These are phyloP conservation scores for Bucorvus abyssinicus DNA, from an alignment of 2,797 vertebrate species.

Conservation along the genomic window DNA sequence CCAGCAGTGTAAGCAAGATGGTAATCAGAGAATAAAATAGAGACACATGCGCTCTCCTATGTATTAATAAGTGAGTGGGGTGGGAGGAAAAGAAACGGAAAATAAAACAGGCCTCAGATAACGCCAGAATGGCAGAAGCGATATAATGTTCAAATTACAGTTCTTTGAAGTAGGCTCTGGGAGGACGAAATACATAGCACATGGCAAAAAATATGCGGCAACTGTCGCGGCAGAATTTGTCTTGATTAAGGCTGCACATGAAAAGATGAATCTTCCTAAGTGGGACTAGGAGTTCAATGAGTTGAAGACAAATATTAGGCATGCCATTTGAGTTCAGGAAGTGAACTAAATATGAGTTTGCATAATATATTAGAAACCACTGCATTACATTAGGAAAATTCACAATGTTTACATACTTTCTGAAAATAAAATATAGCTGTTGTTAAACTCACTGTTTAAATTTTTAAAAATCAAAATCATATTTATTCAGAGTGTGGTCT, in stretches of 20 bases:
- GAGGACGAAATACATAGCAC: constrained; percentile 59
- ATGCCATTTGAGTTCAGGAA: constrained; percentile 54
- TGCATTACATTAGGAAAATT: constrained; percentile 28
- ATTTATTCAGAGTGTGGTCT: background rate
- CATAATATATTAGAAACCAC: constrained; percentile 29
- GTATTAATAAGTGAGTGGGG: constrained; percentile 65
- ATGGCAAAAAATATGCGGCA: constrained; percentile 64
- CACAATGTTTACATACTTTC: background rate
- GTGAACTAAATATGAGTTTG: constrained; percentile 44
- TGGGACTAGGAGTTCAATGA: constrained; percentile 43
- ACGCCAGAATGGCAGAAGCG: constrained; percentile 63
- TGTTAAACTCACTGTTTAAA: constrained; percentile 22
- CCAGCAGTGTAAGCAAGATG: constrained; percentile 48
- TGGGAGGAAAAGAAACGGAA: constrained; percentile 36
- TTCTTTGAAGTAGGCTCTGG: constrained; percentile 66
- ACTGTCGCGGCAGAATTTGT: constrained; percentile 64
- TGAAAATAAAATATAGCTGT: background rate
- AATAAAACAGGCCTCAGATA: constrained; percentile 67
- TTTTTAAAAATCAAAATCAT: background rate
- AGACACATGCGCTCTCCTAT: constrained; percentile 51
- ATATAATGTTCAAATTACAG: constrained; percentile 69
- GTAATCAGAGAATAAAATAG: constrained; percentile 61
- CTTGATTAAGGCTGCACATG: constrained; percentile 64
- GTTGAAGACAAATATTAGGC: constrained; percentile 53
- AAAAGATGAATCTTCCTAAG: constrained; percentile 70